These are phyloP conservation scores for Rotaria magnacalcarata DNA, from an alignment of 2,888 invertebrate species.

Conservation along the genomic window DNA sequence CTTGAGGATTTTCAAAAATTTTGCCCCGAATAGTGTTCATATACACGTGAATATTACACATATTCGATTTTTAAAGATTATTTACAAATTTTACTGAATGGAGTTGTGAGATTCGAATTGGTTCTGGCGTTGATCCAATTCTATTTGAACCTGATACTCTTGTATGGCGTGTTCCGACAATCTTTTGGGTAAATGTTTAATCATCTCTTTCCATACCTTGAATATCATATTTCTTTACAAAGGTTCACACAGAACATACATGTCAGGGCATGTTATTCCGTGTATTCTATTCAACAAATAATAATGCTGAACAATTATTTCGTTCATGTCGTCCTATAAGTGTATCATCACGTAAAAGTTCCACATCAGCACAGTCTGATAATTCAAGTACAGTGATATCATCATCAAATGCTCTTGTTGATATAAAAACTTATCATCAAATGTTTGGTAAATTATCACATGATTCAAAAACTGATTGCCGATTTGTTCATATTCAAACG, in stretches of 20 bases:
- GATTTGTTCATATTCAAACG: not conserved
- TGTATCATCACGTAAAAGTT: not conserved
- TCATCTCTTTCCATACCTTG: not conserved
- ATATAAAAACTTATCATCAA: not conserved
- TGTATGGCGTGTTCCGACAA: conserved; percentile 22
- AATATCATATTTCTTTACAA: not conserved
- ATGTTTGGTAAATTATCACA: no score
- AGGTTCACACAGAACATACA: not conserved
- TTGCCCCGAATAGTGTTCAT: no score
- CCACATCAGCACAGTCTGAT: not conserved
- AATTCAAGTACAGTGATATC: not conserved
- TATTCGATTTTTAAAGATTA: not conserved
- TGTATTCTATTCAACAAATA: not conserved
- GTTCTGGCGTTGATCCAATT: conserved; percentile 18
- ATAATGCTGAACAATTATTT: conserved; percentile 1
- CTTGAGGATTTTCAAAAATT: no score
- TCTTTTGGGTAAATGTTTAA: not conserved
- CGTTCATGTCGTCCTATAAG: not conserved
- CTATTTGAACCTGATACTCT: not conserved
- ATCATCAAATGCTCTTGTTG: conserved; percentile 32
- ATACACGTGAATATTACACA: no score
- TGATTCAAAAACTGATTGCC: not conserved
- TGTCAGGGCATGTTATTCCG: not conserved
- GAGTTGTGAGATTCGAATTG: conserved; percentile 31
- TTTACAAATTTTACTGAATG: conserved; percentile 19